A percentile compares a stretch with the other conserved stretches of the same genome.
Conservation (phyloP, 2,113 vertebrate genomes). For the Eolophus roseicapilla region DNA sequence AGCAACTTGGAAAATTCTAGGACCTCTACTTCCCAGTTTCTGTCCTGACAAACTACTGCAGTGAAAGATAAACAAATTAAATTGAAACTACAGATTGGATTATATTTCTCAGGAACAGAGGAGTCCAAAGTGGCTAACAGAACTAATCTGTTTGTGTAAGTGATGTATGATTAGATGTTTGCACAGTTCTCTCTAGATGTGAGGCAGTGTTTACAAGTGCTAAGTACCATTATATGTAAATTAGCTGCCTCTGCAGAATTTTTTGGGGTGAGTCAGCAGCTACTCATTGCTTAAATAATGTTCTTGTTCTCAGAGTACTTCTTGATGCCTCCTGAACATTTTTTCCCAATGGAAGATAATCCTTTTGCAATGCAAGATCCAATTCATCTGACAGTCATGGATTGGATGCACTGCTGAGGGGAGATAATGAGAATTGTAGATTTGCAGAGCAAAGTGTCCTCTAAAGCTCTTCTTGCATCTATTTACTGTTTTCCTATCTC, state of each 20-base stretch:
- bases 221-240: neutral
- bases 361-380: neutral
- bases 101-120: neutral
- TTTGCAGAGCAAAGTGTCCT: neutral
- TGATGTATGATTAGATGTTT: neutral
- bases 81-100: neutral
- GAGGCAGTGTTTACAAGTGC: neutral
- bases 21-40: neutral
- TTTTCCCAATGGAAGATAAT: neutral
- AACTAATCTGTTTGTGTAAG: slow-evolving; percentile 2
- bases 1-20: neutral
- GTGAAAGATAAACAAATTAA: neutral
- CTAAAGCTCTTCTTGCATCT: neutral
- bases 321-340: slow-evolving; percentile 12
- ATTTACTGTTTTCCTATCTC: neutral
- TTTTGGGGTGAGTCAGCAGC: slow-evolving; percentile 44
- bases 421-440: neutral
- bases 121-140: neutral
- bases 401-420: neutral
- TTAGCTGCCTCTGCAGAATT: slow-evolving; percentile 21
- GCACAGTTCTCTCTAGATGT: neutral
- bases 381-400: slow-evolving; percentile 1
- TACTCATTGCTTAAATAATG: slow-evolving; percentile 8
- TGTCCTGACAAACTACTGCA: neutral
- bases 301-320: slow-evolving; percentile 1